Percentiles rank a stretch among this genome's conserved stretches.
phyloP scores from a whole-genome alignment of 2,113 vertebrate species.

The Apeltes quadracus region DNA sequence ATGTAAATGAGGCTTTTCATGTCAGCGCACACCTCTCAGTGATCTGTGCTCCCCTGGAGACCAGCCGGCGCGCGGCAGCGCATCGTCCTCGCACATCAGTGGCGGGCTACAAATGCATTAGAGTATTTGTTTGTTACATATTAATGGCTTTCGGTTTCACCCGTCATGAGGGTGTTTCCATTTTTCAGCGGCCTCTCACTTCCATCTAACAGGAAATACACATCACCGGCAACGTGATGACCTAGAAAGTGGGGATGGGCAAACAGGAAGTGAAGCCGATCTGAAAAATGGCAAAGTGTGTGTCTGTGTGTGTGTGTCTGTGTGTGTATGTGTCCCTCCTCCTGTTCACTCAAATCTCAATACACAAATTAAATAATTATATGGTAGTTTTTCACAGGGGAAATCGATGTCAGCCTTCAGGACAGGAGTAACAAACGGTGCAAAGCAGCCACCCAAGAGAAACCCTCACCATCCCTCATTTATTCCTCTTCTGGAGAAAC shows the following conservation, averaged over 20 bases:
- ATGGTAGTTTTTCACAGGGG: constrained; percentile 39
- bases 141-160: constrained; percentile 63
- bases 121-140: constrained; percentile 62
- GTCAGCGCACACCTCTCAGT: constrained; percentile 17
- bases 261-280: constrained; percentile 50
- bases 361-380: constrained; percentile 74
- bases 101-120: constrained; percentile 36
- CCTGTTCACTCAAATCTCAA: constrained; percentile 47
- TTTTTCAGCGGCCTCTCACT: constrained; percentile 61
- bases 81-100: constrained; percentile 36
- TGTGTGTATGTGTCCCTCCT: no score
- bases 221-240: constrained; percentile 41
- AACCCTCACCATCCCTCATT: constrained; percentile 55
- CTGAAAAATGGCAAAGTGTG: constrained; percentile 50
- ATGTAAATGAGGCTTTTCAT: constrained; percentile 29
- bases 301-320: no score
- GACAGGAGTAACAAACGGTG: constrained; percentile 59
- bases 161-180: constrained; percentile 60
- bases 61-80: constrained; percentile 2
- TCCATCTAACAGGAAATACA: constrained; percentile 42
- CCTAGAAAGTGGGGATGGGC: constrained; percentile 55
- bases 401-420: constrained; percentile 71
- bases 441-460: constrained; percentile 42
- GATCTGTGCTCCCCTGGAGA: constrained; percentile 40
- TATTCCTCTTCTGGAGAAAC: constrained; percentile 49